Base-by-base conservation (phyloP, 2,888 invertebrate species). In the Congeria kusceri region DNA sequence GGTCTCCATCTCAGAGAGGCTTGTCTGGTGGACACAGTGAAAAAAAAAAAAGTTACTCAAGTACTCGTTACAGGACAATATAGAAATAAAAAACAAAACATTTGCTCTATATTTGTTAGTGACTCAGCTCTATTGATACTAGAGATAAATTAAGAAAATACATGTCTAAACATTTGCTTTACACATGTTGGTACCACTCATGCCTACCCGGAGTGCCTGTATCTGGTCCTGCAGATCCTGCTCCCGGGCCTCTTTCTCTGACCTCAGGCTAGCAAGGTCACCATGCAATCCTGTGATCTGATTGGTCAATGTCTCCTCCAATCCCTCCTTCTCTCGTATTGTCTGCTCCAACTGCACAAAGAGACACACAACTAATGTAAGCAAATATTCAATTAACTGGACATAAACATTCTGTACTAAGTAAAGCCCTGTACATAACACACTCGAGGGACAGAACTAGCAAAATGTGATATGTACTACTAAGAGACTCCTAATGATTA, bases 181-280 rank as follows among this genome's bases (percentile, higher is more conserved):
- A n/a, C n/a, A n/a, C n/a, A n/a, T n/a, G n/a, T n/a, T n/a, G n/a
- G n/a, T n/a, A n/a, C n/a, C n/a, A n/a, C n/a, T n/a, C n/a, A n/a
- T n/a, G n/a, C n/a, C 27, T 66, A 85, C 86, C 81, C 84, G 84
- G 18, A 90, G 65, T 20, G 75, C 77, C 13, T 82, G 83, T 61
- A 90, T 80, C 76, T 89, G 85, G 5, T 80, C 71, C 57, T 75
- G 79, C 13, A 88, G 69, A 46, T 76, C 71, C 28, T 77, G 66
- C 63, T 87, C 87, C 20, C 80, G 29, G 0, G 62, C 46, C 20
- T 82, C 71, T 67, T 84, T 86, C 47, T 88, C 86, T 28, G 78
- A 79, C 68, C 78, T 83, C 28, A 86, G 74, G 39, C 84, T 64
- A 39, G 77, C 79, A 28, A 89, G 80, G 65, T 89, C 85, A 59